Evolutionary conservation across 2,113 vertebrate genomes (phyloP).

Genomic region (Psittacula cyanocephala): DNA sequence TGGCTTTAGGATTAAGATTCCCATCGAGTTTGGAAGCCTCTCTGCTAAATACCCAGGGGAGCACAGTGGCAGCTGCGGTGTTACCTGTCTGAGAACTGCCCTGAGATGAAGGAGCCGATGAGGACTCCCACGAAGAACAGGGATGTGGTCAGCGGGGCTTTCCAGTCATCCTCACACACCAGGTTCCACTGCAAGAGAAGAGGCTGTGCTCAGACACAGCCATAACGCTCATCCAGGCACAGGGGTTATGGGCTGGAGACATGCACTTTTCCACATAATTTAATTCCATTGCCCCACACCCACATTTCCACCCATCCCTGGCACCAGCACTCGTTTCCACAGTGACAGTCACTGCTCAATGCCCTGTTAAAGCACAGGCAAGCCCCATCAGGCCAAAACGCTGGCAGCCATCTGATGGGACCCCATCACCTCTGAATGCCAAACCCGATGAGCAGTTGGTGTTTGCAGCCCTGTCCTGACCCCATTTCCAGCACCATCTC

Average conservation of each 20-base stretch:
- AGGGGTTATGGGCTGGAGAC: neutral
- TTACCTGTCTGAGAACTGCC: constrained; percentile 87
- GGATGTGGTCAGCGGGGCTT: constrained; percentile 79
- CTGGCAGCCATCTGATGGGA: neutral
- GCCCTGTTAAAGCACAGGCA: neutral
- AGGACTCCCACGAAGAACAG: constrained; percentile 83
- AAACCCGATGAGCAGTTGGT: neutral
- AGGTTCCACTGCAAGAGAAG: constrained; percentile 80
- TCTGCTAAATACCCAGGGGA: neutral
- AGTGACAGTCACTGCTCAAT: fast-evolving
- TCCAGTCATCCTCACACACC: constrained; percentile 84
- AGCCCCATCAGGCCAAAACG: neutral
- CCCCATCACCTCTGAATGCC: neutral
- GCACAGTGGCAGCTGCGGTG: fast-evolving
- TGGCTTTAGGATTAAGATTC: constrained; percentile 15
- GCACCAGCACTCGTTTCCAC: neutral
- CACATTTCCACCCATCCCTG: neutral
- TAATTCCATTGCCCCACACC: neutral
- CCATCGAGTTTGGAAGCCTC: neutral
- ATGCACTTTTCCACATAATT: neutral
- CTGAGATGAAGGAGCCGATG: constrained; percentile 78
- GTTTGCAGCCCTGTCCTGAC: neutral
- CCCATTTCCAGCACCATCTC: neutral
- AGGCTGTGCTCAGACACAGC: neutral
- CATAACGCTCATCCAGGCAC: fast-evolving